phyloP scores from a whole-genome alignment of 2,113 vertebrate genomes.

The Gyps fulvus region DNA sequence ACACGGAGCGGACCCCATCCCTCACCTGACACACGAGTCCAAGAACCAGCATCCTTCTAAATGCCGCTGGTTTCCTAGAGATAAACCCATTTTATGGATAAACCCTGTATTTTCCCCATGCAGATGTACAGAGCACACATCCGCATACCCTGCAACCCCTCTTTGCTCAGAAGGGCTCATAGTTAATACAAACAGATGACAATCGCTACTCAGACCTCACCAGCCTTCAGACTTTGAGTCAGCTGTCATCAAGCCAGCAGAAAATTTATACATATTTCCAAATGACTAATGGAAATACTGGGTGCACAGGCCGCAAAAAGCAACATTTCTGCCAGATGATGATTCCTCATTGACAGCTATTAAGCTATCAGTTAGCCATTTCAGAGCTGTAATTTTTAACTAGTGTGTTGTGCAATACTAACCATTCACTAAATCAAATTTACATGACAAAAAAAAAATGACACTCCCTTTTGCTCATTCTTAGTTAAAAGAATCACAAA shows the following conservation, averaged over 20 bases:
- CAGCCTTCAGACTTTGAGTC: background rate
- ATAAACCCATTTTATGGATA: background rate
- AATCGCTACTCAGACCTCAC: accelerated
- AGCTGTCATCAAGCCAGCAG: background rate
- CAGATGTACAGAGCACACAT: background rate
- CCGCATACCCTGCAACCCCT: too few species aligned
- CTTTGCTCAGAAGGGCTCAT: background rate
- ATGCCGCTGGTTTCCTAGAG: accelerated
- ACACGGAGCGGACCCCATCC: background rate
- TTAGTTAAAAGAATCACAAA: background rate
- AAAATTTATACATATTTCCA: background rate
- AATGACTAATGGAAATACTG: background rate
- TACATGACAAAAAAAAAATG: background rate
- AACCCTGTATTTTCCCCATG: background rate
- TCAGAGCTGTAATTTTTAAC: background rate
- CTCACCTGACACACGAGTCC: background rate
- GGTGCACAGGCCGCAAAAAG: background rate
- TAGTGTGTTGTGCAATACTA: background rate
- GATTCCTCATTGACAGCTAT: background rate
- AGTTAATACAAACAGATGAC: background rate
- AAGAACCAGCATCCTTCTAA: background rate
- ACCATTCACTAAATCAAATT: background rate
- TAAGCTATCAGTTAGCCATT: background rate
- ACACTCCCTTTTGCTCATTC: background rate
- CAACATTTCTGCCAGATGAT: too few species aligned